A percentile compares a stretch with the other conserved stretches of the same genome.
Evolutionary conservation across 2,888 invertebrate genomes (phyloP).

Genomic region (Ornithoptera alexandrae): DNA sequence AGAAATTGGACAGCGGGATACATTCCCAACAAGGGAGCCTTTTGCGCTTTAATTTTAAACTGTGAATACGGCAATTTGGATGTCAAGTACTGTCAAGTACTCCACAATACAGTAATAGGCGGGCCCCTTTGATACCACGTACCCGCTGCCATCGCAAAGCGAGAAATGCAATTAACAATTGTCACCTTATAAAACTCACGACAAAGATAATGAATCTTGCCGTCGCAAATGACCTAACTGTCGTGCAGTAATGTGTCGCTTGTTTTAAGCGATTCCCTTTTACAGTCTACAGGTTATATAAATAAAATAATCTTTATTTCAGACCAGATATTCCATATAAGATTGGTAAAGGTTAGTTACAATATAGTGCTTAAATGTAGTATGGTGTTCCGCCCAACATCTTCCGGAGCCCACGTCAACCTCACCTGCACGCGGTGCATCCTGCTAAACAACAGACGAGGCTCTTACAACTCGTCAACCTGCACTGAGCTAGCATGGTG

Average conservation of each 20-base stretch:
- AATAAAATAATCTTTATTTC: background rate
- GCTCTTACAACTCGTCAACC: no score
- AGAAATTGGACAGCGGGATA: slow-evolving; percentile 31
- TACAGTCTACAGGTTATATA: background rate
- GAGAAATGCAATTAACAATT: slow-evolving; percentile 46
- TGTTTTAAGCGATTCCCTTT: background rate
- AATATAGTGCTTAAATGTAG: no score
- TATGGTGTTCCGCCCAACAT: no score
- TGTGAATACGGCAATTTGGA: slow-evolving; percentile 57
- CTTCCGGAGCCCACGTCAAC: no score
- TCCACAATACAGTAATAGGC: slow-evolving; percentile 42
- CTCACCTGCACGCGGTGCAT: no score
- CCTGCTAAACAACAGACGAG: no score
- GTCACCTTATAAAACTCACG: slow-evolving; percentile 37
- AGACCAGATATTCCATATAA: no score
- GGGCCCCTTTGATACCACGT: slow-evolving; percentile 28
- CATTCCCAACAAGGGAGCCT: slow-evolving; percentile 56
- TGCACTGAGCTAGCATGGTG: no score
- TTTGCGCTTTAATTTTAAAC: slow-evolving; percentile 55
- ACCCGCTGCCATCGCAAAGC: slow-evolving; percentile 20
- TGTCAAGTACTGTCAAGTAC: slow-evolving; percentile 46
- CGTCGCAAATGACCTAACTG: background rate
- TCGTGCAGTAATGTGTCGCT: background rate
- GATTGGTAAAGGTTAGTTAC: no score
- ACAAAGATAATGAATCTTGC: slow-evolving; percentile 8